A percentile compares a stretch with the other conserved stretches of the same genome.
phyloP scores from a whole-genome alignment of 2,797 vertebrate species.

The Morus bassanus region DNA sequence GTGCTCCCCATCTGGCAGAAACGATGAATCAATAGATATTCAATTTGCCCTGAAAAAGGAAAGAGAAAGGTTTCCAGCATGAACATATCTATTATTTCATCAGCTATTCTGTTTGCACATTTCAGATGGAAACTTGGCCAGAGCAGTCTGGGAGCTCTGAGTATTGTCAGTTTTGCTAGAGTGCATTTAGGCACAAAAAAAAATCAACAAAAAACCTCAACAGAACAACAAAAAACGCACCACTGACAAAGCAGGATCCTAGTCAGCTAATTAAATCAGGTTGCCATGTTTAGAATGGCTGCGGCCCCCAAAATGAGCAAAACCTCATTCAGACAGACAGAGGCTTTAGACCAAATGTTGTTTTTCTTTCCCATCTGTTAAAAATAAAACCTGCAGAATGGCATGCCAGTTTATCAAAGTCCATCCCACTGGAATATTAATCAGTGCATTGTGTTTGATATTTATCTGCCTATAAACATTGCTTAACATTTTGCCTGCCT shows the following conservation, averaged over 20 bases:
- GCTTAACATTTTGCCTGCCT: not conserved
- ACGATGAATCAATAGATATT: slow-evolving; percentile 45
- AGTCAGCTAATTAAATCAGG: slow-evolving; percentile 44
- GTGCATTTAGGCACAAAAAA: not conserved
- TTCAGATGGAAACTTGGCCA: slow-evolving; percentile 27
- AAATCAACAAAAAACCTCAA: not conserved
- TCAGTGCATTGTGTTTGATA: slow-evolving; percentile 3
- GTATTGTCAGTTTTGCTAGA: slow-evolving; percentile 18
- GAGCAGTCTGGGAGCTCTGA: not conserved
- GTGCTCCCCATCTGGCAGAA: slow-evolving; percentile 44
- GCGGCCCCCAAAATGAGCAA: slow-evolving; percentile 50
- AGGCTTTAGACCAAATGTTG: slow-evolving; percentile 62
- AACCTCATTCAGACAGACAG: slow-evolving; percentile 44
- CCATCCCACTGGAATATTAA: slow-evolving; percentile 43
- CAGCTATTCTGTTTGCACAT: slow-evolving; percentile 30
- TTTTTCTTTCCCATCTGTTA: slow-evolving; percentile 65
- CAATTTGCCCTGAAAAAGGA: slow-evolving; percentile 26
- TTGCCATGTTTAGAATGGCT: slow-evolving; percentile 37
- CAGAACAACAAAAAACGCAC: not conserved
- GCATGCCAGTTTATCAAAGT: slow-evolving; percentile 10
- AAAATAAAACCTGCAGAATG: slow-evolving; percentile 52
- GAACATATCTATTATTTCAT: slow-evolving; percentile 41
- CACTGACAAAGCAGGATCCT: slow-evolving; percentile 23
- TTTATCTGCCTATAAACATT: not conserved
- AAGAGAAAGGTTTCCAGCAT: slow-evolving; percentile 40